Percentiles rank a stretch among this genome's conserved stretches.
Conservation (phyloP, 2,888 invertebrate species). For the Chesias legatella region DNA sequence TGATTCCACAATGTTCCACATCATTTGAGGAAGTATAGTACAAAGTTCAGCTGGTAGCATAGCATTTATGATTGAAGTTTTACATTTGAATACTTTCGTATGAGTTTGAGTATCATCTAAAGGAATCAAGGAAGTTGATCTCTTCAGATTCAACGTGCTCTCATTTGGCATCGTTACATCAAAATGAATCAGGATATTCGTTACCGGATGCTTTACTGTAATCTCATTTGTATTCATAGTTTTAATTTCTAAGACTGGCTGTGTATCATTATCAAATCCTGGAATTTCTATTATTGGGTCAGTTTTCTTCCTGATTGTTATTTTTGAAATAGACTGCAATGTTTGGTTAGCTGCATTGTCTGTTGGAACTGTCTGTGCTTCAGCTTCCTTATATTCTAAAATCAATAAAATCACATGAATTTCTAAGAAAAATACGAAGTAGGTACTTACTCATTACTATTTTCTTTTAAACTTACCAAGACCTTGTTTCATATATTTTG, state of each 20-base stretch:
- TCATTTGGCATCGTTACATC: slow-evolving; percentile 49
- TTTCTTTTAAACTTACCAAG: slow-evolving; percentile 29
- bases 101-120: slow-evolving; percentile 38
- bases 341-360: slow-evolving; percentile 7
- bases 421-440: too few relatives aligned
- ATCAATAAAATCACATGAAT: slow-evolving; percentile 12
- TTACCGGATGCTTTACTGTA: slow-evolving; percentile 53
- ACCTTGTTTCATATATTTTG: slow-evolving; percentile 7
- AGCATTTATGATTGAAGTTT: slow-evolving; percentile 55
- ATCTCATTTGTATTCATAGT: slow-evolving; percentile 51
- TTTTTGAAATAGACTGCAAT: slow-evolving; percentile 21
- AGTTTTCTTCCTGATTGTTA: slow-evolving; percentile 18
- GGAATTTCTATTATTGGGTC: slow-evolving; percentile 36
- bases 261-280: slow-evolving; percentile 45
- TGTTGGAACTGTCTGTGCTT: slow-evolving; percentile 39
- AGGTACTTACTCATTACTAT: background rate
- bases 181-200: slow-evolving; percentile 59
- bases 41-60: slow-evolving; percentile 66
- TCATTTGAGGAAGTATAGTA: slow-evolving; percentile 57
- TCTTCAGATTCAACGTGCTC: slow-evolving; percentile 25
- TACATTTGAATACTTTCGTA: slow-evolving; percentile 55
- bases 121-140: slow-evolving; percentile 41
- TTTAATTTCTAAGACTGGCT: slow-evolving; percentile 50
- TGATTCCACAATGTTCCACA: slow-evolving; percentile 40
- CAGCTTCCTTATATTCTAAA: slow-evolving; percentile 38